These are phyloP conservation scores for Protonemura montana DNA, from an alignment of 2,888 invertebrate species.

Conservation along the genomic window DNA sequence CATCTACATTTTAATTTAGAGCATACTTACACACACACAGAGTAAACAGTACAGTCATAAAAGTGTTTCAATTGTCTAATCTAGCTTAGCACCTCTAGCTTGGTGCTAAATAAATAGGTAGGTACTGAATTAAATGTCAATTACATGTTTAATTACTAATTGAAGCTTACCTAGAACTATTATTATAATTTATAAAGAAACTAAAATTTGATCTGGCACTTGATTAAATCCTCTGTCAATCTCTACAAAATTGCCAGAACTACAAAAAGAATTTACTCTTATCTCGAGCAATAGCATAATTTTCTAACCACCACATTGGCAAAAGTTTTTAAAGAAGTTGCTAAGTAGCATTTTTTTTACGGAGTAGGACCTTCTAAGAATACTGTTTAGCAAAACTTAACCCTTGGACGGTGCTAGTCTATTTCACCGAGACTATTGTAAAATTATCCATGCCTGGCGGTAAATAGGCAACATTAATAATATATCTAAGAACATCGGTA, in stretches of 20 bases:
- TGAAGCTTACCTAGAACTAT: not conserved
- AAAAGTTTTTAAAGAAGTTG: constrained; percentile 12
- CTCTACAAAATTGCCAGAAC: not conserved
- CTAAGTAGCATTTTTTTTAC: not conserved
- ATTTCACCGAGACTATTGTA: not conserved
- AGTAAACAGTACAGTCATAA: not conserved
- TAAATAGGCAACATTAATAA: constrained; percentile 48
- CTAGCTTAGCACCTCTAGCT: not conserved
- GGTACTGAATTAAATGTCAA: not conserved
- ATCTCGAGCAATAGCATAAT: constrained; percentile 7
- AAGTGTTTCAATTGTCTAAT: not conserved
- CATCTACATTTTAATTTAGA: not conserved
- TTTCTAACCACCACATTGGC: constrained; percentile 5
- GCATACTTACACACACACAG: constrained; percentile 2
- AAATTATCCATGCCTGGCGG: constrained; percentile 47
- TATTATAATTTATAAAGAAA: not conserved
- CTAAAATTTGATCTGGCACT: not conserved
- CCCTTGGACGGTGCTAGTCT: constrained; percentile 7
- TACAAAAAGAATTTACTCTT: not conserved
- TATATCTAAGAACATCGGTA: not conserved
- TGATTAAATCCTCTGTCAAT: not conserved
- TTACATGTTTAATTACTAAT: not conserved
- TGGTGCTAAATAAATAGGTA: not conserved
- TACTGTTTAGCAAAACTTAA: not conserved
- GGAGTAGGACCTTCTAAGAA: not conserved